Evolutionary conservation across 2,797 vertebrate species (phyloP), one percentile per base, ranked within the genome.

Genomic region (Sparidentex hasta): DNA sequence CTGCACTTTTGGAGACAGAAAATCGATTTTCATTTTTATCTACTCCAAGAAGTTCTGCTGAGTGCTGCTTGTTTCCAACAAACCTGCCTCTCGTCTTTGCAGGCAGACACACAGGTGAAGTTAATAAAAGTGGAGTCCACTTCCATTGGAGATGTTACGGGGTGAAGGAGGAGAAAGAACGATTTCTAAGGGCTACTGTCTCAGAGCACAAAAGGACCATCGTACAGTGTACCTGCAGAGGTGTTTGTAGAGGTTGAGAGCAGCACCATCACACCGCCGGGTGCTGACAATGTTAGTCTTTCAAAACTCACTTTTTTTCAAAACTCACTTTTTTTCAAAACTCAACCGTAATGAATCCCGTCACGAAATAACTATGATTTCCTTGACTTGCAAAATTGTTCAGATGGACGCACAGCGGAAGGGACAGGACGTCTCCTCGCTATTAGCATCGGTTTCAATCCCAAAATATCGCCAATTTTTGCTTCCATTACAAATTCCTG

Each of bases 1-100:
- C 67, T 66, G 12, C 12, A 74, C 54, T 51, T 47, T 3, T 18
- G 46, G 5, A 18, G 65, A 69, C 48, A 68, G 33, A 50, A 71
- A 64, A 59, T 66, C 3, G 7, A 20, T 58, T 72, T 46, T 44
- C 16, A 63, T 67, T 18, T 14, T 33, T 51, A 18, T 57, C 54
- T 50, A 50, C 41, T 2, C 20, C 2, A 14, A 62, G 5, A 33
- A 2, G 20, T 51, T 72, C 68, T 64, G 11, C 38, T 21, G 44
- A 44, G 55, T 44, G 20, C 5, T 59, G 55, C 48, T 62, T n/a
- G 33, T 63, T 65, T 46, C 55, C n/a, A 51, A 12, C 20, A 16
- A 14, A 41, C 46, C 47, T 20, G 47, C 47, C 29, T 17, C 13
- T 46, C 7, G 16, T 27, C 27, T 18, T 11, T 25, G 20, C 44